These are phyloP conservation scores for Semaprochilodus insignis DNA, from an alignment of 2,797 vertebrate species.

Conservation along the genomic window DNA sequence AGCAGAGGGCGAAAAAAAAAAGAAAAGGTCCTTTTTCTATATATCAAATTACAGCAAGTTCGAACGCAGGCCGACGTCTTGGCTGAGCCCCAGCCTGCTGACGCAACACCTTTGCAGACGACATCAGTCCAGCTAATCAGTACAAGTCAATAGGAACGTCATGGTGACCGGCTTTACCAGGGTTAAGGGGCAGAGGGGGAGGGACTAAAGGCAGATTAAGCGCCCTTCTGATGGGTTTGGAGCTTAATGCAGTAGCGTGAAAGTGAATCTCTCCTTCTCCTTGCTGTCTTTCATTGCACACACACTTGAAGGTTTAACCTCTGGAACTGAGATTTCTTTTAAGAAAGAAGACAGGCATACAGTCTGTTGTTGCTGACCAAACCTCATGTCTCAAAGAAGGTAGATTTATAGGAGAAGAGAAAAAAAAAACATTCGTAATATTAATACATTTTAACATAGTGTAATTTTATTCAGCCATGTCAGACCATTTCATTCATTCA, in stretches of 20 bases:
- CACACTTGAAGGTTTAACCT: too few species aligned
- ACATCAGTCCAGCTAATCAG: background rate
- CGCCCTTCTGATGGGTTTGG: background rate
- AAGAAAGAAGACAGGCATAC: too few species aligned
- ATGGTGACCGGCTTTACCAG: background rate
- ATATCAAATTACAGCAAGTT: slow-evolving; percentile 16
- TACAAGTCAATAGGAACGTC: background rate
- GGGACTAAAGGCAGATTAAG: background rate
- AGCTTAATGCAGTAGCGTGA: background rate
- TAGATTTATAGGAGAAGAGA: too few species aligned
- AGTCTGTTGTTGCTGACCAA: too few species aligned
- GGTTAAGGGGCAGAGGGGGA: background rate
- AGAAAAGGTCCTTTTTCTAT: slow-evolving; percentile 62
- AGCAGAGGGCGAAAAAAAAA: slow-evolving; percentile 66
- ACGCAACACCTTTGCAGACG: background rate
- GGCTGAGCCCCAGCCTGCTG: background rate
- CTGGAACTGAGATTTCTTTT: too few species aligned
- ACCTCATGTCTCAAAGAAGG: too few species aligned
- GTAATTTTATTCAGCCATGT: too few species aligned
- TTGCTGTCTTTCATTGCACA: too few species aligned
- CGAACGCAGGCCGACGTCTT: background rate
- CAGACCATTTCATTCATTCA: too few species aligned
- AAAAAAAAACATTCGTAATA: too few species aligned
- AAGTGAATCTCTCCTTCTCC: background rate
- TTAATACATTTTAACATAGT: too few species aligned